A percentile compares a stretch with the other conserved stretches of the same genome.
Evolutionary conservation across 2,113 vertebrate species (phyloP).

Genomic region (Apteryx mantelli): DNA sequence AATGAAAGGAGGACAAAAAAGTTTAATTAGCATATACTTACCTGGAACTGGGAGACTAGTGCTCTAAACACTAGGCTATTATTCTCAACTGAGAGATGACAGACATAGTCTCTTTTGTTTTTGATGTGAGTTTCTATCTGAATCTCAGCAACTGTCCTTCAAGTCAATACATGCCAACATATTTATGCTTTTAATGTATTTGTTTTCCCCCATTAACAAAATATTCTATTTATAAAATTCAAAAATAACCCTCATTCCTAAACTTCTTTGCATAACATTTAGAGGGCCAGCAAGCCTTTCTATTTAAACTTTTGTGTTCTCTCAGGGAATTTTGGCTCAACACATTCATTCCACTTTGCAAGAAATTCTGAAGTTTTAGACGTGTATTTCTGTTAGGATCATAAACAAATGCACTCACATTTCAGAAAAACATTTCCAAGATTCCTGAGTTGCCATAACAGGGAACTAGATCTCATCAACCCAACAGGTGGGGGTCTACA

Average conservation of each 20-base stretch:
- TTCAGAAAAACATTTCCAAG: not conserved
- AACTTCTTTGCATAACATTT: not conserved
- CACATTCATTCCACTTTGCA: not conserved
- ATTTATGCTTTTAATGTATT: not conserved
- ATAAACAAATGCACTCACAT: not conserved
- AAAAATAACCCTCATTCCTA: not conserved
- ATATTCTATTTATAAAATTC: not conserved
- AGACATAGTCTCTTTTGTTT: not conserved
- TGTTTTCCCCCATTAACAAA: not conserved
- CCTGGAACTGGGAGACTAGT: not conserved
- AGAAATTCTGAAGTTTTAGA: not conserved
- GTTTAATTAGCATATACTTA: not conserved
- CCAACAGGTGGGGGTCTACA: not conserved
- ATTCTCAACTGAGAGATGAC: accelerated
- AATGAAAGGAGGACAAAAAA: not conserved
- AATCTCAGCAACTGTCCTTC: not conserved
- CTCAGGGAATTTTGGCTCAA: not conserved
- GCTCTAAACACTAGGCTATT: accelerated
- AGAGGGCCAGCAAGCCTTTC: not conserved
- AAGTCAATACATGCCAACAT: not conserved
- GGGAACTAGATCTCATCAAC: not conserved
- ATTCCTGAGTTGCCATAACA: not conserved
- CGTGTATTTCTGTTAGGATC: not conserved
- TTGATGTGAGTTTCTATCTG: not conserved
- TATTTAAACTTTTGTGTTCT: not conserved